Evolutionary conservation across 2,797 vertebrate genomes (phyloP).

Genomic region (Eleutherodactylus coqui): DNA sequence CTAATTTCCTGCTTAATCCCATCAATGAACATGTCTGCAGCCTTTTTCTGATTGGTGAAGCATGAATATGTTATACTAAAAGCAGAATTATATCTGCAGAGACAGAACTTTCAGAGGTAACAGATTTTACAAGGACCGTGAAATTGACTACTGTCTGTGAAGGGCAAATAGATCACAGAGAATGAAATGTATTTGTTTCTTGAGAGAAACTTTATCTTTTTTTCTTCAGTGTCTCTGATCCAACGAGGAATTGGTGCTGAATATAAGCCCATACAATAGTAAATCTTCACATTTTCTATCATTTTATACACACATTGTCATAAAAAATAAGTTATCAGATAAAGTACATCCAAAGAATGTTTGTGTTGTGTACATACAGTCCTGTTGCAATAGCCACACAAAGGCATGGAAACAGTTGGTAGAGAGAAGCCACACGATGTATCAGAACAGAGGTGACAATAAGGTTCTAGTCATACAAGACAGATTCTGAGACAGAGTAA

Average conservation of each 20-base stretch:
- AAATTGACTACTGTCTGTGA: slow-evolving; percentile 63
- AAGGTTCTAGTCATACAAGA: too few relatives aligned
- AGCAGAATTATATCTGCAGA: slow-evolving; percentile 61
- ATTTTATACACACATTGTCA: slow-evolving; percentile 7
- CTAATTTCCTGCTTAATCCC: slow-evolving; percentile 47
- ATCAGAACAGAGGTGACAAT: too few relatives aligned
- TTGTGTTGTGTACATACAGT: too few relatives aligned
- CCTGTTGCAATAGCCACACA: too few relatives aligned
- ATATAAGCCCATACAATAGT: background rate
- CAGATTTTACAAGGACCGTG: slow-evolving; percentile 62
- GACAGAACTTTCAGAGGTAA: slow-evolving; percentile 61
- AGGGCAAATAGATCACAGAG: slow-evolving; percentile 61
- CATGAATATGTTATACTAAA: slow-evolving; percentile 63
- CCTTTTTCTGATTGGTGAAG: slow-evolving; percentile 58
- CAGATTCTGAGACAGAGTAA: too few relatives aligned
- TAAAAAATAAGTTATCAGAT: background rate
- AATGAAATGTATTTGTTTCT: slow-evolving; percentile 61
- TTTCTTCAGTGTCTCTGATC: background rate
- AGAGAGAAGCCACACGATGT: too few relatives aligned
- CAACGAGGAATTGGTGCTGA: background rate
- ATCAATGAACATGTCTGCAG: slow-evolving; percentile 51
- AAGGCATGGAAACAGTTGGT: too few relatives aligned
- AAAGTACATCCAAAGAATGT: background rate
- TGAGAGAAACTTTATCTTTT: slow-evolving; percentile 41
- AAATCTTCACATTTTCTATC: background rate